Base-by-base conservation (phyloP, 2,888 invertebrate genomes). In the Acanthococcus lagerstroemiae region DNA sequence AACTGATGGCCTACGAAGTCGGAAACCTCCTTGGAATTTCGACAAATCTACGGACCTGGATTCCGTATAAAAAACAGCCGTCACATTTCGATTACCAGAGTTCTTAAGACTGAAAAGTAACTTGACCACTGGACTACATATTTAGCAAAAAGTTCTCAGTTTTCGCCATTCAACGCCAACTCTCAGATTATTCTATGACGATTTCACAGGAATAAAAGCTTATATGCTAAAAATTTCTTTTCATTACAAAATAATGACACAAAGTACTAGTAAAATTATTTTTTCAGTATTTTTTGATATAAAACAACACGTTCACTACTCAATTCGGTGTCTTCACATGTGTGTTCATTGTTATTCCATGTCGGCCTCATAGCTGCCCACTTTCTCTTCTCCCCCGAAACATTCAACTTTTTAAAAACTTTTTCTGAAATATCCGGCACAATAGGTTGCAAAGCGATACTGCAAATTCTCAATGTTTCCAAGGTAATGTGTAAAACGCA, bases 371-470 rank as follows among this genome's bases (percentile, higher is more conserved):
- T 74, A 72, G 81, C 73, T 2, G 70, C 66, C 82, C 84, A 85
- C 68, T 71, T 75, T 69, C 85, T 78, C 67, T 78, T 73, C 27
- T 74, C 70, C 19, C 65, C 45, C 0, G 79, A 75, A 24, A 85
- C 77, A 70, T 76, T 76, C 61, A 91, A 75, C 77, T 86, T 87
- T 75, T 87, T 81, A 69, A 97, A 78, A 67, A 95, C 76, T 69
- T 79, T 81, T 19, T 77, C 75, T 1, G 86, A 77, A 71, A 93
- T 76, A 60, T 80, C 81, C 4, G 97, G 97, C 65, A 91, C 81
- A 22, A 97, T 82, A 0, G 97, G 97, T 72, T 88, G 87, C 25
- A 97, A 77, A 45, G 92, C 81, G 68, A 95, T 86, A 17, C 84
- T 84, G 71, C 83, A 81, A 37, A 73, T 83, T 71, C 95, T 81